Base-by-base conservation (phyloP, 2,113 vertebrate species). In the Notothenia rossii region DNA sequence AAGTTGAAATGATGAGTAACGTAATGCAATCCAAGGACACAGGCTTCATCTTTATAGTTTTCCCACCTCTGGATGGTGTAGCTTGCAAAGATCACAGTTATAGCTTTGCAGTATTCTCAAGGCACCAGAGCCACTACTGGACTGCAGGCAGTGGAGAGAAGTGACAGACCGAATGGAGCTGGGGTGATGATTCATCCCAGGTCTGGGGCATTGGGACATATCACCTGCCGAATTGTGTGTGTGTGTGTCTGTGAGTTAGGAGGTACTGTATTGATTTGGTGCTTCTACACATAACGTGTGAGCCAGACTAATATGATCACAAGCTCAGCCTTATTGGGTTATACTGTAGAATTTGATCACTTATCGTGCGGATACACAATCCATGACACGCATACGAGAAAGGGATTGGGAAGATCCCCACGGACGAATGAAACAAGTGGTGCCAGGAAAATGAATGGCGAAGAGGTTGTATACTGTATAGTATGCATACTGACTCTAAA, bases 171-270 rank as follows among this genome's bases (percentile, higher is more conserved):
- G 88, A 90, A 90, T 83, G 67, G 59, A 91, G 83, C 29, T 88
- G 69, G 77, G 69, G 83, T 74, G 83, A 81, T 93, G 91, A 93
- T 91, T 90, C 87, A 91, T 89, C 79, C 84, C 77, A 56, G 77
- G 86, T 88, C 76, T 60, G 66, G 69, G 83, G 88, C 81, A 60
- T 7, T 56, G 75, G 79, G 79, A 83, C 80, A 29, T 29, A 29
- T 29, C 29, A 29, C 29, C 29, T 29, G 29, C 29, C 29, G 3
- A 29, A 29, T 0, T 29, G 58, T 46, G 55, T 71, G 81, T 80
- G 73, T 74, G 55, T 75, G 82, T 51, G 72, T 40, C 1, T 40
- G 36, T 40, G 29, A 3, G 29, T 29, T 3, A 82, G 65, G 73
- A 70, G 50, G 45, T 83, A 50, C 60, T 12, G 59, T 86, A 85